A percentile compares a stretch with the other conserved stretches of the same genome.
These are phyloP conservation scores for Stichodactyla helianthus DNA, from an alignment of 64 coral and sea anemone species.

Conservation along the genomic window DNA sequence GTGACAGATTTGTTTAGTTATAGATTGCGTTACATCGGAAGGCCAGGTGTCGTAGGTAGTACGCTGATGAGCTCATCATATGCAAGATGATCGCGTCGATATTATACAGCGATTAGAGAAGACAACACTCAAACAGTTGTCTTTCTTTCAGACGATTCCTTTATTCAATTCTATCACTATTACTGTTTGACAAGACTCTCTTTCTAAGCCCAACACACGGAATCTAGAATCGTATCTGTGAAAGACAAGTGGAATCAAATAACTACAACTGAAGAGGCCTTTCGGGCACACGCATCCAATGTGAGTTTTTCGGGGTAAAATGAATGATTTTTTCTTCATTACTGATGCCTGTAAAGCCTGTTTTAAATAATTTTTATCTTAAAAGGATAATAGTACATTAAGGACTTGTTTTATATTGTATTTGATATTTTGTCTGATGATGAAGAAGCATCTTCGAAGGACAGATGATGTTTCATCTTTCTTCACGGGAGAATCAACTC, in stretches of 20 bases:
- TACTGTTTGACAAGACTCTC: background rate
- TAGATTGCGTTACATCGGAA: background rate
- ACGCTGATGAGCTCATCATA: constrained; percentile 38
- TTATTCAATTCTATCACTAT: background rate
- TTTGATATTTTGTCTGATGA: constrained; percentile 10
- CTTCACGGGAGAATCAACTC: constrained; percentile 7
- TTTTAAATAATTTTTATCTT: background rate
- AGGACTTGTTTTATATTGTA: background rate
- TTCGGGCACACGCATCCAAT: background rate
- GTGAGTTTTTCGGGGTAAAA: background rate
- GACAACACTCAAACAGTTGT: background rate
- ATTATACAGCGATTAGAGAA: constrained; percentile 19
- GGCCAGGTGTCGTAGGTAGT: constrained; percentile 18
- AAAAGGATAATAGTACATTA: background rate
- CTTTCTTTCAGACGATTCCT: background rate
- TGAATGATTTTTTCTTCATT: background rate
- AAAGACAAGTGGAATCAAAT: constrained; percentile 6
- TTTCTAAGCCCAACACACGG: background rate
- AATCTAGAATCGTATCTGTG: background rate
- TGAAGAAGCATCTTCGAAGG: background rate
- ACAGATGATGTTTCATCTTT: constrained; percentile 24
- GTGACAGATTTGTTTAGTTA: background rate
- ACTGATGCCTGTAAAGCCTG: background rate
- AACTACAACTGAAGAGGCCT: background rate
- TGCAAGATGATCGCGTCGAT: constrained; percentile 43